Conservation (phyloP, 2,888 invertebrate species). For the Apomyelois bistriatella region DNA sequence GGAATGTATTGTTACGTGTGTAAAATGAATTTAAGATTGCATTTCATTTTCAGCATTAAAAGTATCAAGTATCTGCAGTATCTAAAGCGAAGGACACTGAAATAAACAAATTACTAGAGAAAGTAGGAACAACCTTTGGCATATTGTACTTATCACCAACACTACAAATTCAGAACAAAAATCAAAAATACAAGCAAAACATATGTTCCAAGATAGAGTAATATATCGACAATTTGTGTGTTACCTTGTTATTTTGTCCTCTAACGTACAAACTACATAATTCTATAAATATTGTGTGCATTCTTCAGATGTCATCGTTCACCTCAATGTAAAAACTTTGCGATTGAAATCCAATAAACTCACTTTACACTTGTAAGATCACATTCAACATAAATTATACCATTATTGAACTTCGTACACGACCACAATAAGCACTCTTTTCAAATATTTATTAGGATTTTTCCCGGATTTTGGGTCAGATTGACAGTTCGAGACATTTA, state of each 20-base stretch:
- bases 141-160: constrained; percentile 32
- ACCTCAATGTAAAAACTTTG: constrained; percentile 34
- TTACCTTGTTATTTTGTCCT: constrained; percentile 67
- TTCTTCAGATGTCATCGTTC: constrained; percentile 68
- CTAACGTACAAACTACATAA: constrained; percentile 67
- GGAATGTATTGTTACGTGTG: neutral
- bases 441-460: constrained; percentile 45
- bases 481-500: constrained; percentile 74
- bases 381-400: constrained; percentile 11
- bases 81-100: constrained; percentile 45
- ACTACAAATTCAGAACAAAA: constrained; percentile 33
- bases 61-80: constrained; percentile 18
- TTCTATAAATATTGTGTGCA: constrained; percentile 78
- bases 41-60: neutral
- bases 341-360: constrained; percentile 29
- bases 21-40: neutral
- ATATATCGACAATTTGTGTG: constrained; percentile 39
- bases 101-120: constrained; percentile 38
- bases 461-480: constrained; percentile 69
- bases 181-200: neutral
- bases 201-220: constrained; percentile 23
- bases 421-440: constrained; percentile 37
- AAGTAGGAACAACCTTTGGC: constrained; percentile 43
- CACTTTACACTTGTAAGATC: constrained; percentile 12
- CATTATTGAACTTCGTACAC: constrained; percentile 14